Evolutionary conservation across 2,113 vertebrate genomes (phyloP).

Genomic region (Pipra filicauda): DNA sequence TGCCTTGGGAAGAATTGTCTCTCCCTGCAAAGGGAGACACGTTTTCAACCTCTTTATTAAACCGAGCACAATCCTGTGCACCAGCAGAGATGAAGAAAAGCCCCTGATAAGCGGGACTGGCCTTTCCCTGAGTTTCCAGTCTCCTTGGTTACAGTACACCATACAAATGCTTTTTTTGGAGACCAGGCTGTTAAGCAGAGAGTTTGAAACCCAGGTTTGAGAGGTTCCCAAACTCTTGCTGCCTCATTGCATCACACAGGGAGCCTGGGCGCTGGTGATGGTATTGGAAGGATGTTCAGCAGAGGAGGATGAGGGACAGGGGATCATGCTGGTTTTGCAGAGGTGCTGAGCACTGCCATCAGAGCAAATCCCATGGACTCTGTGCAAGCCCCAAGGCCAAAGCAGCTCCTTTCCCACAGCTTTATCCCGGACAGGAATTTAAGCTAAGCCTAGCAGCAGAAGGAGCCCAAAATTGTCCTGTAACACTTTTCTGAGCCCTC

Average conservation of each 20-base stretch:
- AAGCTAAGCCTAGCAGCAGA: background rate
- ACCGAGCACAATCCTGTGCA: background rate
- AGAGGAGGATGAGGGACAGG: too few species aligned
- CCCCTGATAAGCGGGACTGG: background rate
- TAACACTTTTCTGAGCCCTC: background rate
- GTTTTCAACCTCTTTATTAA: background rate
- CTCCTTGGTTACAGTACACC: background rate
- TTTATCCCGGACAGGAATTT: background rate
- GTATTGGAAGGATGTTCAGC: background rate
- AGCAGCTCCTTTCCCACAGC: background rate
- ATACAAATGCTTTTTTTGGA: accelerated
- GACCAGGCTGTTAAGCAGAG: background rate
- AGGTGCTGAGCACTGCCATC: accelerated
- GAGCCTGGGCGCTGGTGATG: accelerated
- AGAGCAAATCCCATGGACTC: accelerated
- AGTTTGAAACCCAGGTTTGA: background rate
- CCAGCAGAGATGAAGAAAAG: background rate
- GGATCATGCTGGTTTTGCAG: background rate
- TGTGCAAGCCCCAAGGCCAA: background rate
- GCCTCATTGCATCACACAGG: accelerated
- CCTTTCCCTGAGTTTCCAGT: background rate
- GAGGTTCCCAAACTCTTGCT: background rate
- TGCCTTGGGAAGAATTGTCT: background rate
- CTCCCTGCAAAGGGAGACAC: background rate
- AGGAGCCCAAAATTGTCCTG: background rate